These are phyloP conservation scores for Brachypterus glaber DNA, from an alignment of 2,888 invertebrate species.

Conservation along the genomic window DNA sequence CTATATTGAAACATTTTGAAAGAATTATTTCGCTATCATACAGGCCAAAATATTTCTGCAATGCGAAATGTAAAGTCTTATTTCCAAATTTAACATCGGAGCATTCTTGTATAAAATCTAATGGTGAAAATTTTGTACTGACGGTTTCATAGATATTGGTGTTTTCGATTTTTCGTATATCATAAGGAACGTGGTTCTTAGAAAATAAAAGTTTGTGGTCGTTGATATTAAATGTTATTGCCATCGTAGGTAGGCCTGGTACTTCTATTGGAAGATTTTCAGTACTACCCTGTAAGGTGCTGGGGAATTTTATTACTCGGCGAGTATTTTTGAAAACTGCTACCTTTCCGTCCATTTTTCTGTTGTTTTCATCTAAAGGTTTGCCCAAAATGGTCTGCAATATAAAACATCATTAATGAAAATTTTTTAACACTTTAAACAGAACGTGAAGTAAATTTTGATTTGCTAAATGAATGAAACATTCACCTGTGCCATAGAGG, in stretches of 20 bases:
- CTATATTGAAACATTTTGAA: constrained; percentile 33
- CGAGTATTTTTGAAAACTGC: constrained; percentile 63
- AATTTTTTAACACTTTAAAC: neutral
- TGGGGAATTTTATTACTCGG: constrained; percentile 60
- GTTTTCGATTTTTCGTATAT: constrained; percentile 27
- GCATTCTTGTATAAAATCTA: constrained; percentile 24
- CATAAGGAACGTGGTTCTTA: constrained; percentile 26
- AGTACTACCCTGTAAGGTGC: constrained; percentile 29
- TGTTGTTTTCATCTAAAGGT: constrained; percentile 48
- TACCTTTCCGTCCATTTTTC: constrained; percentile 46
- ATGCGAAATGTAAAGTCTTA: constrained; percentile 37
- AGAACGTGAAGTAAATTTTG: constrained; percentile 1
- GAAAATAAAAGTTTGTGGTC: constrained; percentile 31
- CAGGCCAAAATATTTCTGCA: constrained; percentile 37
- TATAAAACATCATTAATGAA: constrained; percentile 9
- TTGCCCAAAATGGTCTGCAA: constrained; percentile 47
- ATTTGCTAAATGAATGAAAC: too few relatives aligned
- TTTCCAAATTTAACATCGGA: constrained; percentile 27
- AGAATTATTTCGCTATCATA: constrained; percentile 38
- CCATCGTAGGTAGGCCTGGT: constrained; percentile 37
- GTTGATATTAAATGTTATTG: constrained; percentile 36
- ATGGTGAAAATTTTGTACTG: constrained; percentile 16
- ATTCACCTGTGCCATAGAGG: constrained; percentile 54
- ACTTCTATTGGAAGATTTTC: constrained; percentile 38
- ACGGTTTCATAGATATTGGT: constrained; percentile 5